These are phyloP conservation scores for Tetranychus urticae DNA, from an alignment of 1,140 invertebrate species.

Conservation along the genomic window DNA sequence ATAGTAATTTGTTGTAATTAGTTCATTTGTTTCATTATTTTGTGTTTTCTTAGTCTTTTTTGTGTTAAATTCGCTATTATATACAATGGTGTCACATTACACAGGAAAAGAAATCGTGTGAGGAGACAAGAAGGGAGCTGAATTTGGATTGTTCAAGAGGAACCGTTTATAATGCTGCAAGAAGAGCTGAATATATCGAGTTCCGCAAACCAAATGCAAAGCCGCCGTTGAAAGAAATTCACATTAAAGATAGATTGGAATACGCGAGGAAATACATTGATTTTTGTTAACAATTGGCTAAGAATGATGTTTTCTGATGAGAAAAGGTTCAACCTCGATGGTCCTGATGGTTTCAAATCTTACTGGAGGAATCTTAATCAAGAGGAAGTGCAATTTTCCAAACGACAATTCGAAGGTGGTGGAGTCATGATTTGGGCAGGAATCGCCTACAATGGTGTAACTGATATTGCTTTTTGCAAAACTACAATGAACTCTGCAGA, in stretches of 20 bases:
- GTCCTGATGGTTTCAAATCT: not conserved
- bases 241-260: not conserved
- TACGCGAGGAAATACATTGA: not conserved
- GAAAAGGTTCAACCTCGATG: not conserved
- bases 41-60: too few relatives aligned
- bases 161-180: too few relatives aligned
- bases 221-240: not conserved
- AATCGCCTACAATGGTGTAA: not conserved
- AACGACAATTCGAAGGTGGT: not conserved
- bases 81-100: not conserved
- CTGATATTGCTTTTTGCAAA: not conserved
- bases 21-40: too few relatives aligned
- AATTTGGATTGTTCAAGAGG: too few relatives aligned
- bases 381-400: not conserved
- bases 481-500: too few relatives aligned
- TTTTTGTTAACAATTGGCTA: not conserved
- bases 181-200: too few relatives aligned
- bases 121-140: too few relatives aligned
- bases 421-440: not conserved
- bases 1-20: too few relatives aligned
- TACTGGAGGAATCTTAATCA: not conserved
- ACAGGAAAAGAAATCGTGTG: too few relatives aligned
- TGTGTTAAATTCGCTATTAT: too few relatives aligned
- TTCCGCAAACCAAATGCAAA: too few relatives aligned
- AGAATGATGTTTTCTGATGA: not conserved